Percentiles rank a stretch among this genome's conserved stretches.
phyloP scores from a whole-genome alignment of 2,113 vertebrate species.

The Nothocercus julius region DNA sequence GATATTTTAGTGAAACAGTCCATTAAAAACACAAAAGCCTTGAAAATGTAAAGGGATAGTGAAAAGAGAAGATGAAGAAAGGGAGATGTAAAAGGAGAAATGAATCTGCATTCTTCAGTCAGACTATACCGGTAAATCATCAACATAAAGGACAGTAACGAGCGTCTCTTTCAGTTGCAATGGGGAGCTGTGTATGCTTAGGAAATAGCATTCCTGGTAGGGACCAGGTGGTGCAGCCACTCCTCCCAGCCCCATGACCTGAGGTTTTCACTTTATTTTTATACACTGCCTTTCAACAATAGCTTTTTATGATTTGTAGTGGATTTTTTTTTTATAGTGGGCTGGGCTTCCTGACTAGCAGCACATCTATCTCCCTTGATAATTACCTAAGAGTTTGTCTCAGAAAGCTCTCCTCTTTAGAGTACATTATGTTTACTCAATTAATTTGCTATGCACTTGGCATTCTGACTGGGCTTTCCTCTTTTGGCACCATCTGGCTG shows the following conservation, averaged over 20 bases:
- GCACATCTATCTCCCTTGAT: conserved; percentile 24
- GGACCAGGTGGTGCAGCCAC: neutral
- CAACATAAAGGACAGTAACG: neutral
- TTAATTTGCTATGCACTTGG: neutral
- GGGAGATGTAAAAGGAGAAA: neutral
- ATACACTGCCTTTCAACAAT: neutral
- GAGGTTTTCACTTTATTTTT: conserved; percentile 33
- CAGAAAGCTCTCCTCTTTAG: conserved; percentile 42
- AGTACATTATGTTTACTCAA: neutral
- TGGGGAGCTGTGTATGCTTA: neutral
- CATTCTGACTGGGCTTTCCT: neutral
- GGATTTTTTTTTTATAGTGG: neutral
- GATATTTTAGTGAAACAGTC: neutral
- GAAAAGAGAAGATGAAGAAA: neutral
- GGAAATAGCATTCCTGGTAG: neutral
- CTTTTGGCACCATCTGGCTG: neutral
- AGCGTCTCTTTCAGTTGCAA: neutral
- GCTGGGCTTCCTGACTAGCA: conserved; percentile 65
- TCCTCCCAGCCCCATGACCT: neutral
- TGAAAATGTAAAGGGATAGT: neutral
- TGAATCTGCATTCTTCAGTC: neutral
- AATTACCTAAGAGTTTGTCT: conserved; percentile 49
- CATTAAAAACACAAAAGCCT: neutral
- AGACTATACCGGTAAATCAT: neutral
- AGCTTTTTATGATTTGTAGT: neutral